These are phyloP conservation scores for Varanus komodoensis DNA, from an alignment of 2,113 vertebrate species.

Conservation along the genomic window DNA sequence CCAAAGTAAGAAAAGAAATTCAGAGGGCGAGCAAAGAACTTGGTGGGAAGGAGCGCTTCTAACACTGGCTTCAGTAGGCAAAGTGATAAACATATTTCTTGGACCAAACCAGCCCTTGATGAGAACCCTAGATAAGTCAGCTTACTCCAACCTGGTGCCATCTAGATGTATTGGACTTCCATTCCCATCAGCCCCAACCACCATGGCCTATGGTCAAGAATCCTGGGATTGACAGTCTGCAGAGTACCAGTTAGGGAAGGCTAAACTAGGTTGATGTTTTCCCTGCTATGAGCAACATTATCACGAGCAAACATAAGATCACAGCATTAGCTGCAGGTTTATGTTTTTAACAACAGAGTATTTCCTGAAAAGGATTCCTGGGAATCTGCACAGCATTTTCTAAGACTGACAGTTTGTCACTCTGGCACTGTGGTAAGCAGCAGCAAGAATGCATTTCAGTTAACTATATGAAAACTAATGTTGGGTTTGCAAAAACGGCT, in stretches of 20 bases:
- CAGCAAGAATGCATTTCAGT: slow-evolving; percentile 39
- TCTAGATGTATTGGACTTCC: too few relatives aligned
- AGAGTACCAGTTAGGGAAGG: neutral
- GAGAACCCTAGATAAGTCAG: too few relatives aligned
- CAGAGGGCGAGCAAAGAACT: neutral
- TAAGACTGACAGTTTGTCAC: slow-evolving; percentile 31
- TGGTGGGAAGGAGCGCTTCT: neutral
- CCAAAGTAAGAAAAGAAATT: slow-evolving; percentile 1
- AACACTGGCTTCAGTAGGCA: neutral
- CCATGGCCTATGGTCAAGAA: too few relatives aligned
- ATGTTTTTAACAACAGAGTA: neutral
- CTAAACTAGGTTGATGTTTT: neutral
- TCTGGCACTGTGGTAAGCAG: slow-evolving; percentile 51
- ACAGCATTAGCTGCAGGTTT: neutral
- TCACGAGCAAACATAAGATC: slow-evolving; percentile 3
- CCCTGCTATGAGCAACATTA: slow-evolving; percentile 10
- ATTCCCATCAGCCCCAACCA: too few relatives aligned
- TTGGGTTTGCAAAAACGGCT: slow-evolving; percentile 67
- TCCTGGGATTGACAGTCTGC: too few relatives aligned
- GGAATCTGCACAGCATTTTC: slow-evolving; percentile 35
- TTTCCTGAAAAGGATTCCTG: neutral
- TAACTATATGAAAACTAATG: slow-evolving; percentile 72
- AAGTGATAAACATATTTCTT: neutral
- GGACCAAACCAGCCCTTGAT: neutral
- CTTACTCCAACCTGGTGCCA: too few relatives aligned